Percentiles rank a stretch among this genome's conserved stretches.
Evolutionary conservation across 2,113 vertebrate species (phyloP).

Genomic region (Dermatemys mawii): DNA sequence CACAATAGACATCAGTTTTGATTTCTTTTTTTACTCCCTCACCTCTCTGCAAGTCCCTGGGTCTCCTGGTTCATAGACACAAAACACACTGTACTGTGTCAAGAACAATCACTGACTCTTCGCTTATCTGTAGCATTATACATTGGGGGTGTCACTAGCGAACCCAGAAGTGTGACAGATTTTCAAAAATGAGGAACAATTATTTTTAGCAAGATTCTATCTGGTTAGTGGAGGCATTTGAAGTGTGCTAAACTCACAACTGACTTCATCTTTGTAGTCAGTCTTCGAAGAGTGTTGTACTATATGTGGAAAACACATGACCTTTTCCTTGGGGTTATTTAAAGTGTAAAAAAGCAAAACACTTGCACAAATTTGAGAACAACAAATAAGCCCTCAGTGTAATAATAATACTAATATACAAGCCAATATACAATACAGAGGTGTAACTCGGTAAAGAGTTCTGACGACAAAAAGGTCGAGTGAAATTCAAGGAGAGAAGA

Average conservation of each 20-base stretch:
- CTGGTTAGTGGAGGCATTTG: neutral
- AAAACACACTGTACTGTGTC: neutral
- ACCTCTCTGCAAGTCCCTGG: neutral
- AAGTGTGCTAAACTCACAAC: neutral
- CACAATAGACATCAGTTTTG: neutral
- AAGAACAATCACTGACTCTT: fast-evolving
- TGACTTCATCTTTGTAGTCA: neutral
- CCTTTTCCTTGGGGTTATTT: neutral
- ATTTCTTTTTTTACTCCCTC: neutral
- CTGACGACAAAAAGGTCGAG: neutral
- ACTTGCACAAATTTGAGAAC: neutral
- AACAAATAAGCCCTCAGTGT: neutral
- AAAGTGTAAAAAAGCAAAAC: neutral
- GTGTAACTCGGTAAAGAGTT: neutral
- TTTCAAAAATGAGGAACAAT: neutral
- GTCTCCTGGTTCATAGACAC: neutral
- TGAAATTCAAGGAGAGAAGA: neutral
- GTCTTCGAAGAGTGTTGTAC: neutral
- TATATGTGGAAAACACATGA: neutral
- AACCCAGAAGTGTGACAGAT: neutral
- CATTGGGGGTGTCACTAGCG: neutral
- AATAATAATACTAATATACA: neutral
- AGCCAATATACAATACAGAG: neutral
- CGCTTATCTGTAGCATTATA: fast-evolving
- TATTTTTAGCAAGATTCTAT: neutral